These are phyloP conservation scores for Rhyacophila brunnea DNA, from an alignment of 1,140 invertebrate genomes.

Conservation along the genomic window DNA sequence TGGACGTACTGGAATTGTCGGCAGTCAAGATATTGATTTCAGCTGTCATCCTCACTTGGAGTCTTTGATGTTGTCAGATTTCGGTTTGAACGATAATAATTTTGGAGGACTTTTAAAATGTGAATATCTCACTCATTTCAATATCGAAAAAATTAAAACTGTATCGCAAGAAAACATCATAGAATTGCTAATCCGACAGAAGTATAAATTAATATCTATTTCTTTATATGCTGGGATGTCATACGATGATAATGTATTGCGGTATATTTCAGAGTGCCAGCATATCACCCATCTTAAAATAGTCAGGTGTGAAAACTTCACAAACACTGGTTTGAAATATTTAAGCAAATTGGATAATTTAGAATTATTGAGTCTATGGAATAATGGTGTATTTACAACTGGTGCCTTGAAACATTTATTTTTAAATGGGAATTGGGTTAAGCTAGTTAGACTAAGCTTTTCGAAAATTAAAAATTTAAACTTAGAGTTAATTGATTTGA, in stretches of 20 bases:
- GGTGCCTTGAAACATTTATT: conserved; percentile 40
- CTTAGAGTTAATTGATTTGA: conserved; percentile 43
- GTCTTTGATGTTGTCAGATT: conserved; percentile 46
- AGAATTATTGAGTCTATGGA: conserved; percentile 45
- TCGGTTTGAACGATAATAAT: conserved; percentile 44
- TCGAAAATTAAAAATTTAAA: conserved; percentile 47
- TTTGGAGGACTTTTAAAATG: conserved; percentile 44
- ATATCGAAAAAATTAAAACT: conserved; percentile 48
- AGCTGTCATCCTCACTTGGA: conserved; percentile 42
- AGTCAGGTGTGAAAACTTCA: conserved; percentile 48
- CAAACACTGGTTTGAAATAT: conserved; percentile 42
- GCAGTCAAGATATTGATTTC: conserved; percentile 37
- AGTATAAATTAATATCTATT: conserved; percentile 41
- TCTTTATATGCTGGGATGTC: conserved; percentile 47
- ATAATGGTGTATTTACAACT: conserved; percentile 47
- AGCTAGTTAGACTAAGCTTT: conserved; percentile 45
- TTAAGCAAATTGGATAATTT: conserved; percentile 39
- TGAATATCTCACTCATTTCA: conserved; percentile 43
- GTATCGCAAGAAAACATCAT: conserved; percentile 42
- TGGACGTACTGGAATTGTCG: not conserved
- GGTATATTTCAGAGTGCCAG: conserved; percentile 43
- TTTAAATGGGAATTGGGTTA: conserved; percentile 38
- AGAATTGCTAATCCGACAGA: conserved; percentile 41
- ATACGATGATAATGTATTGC: conserved; percentile 42
- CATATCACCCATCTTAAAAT: conserved; percentile 45